A percentile compares a stretch with the other conserved stretches of the same genome.
Conservation (phyloP, 2,888 invertebrate species). For the Eumacrocentrus americanus region DNA sequence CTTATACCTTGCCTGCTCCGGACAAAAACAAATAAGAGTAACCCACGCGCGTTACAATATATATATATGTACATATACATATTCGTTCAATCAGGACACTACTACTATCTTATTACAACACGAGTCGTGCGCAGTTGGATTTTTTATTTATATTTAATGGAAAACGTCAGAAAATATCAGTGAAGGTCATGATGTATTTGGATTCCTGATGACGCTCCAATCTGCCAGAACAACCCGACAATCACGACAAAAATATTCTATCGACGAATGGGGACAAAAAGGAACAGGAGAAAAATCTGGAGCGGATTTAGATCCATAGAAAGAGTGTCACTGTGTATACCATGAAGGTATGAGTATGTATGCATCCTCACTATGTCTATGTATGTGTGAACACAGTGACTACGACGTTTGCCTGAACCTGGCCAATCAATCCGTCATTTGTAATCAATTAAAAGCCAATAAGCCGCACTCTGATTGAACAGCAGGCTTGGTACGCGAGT, state of each 20-base stretch:
- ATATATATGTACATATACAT: neutral
- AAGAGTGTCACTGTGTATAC: neutral
- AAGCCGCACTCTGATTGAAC: conserved; percentile 57
- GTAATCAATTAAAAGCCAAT: conserved; percentile 62
- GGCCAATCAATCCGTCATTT: conserved; percentile 59
- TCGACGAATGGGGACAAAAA: neutral
- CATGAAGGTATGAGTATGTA: neutral
- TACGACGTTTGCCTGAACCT: conserved; percentile 1
- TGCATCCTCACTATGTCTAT: neutral
- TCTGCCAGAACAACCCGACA: neutral
- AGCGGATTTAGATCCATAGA: neutral
- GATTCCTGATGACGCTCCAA: neutral
- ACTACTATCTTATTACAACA: too few relatives aligned
- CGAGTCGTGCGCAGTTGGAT: too few relatives aligned
- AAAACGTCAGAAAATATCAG: neutral
- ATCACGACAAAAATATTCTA: neutral
- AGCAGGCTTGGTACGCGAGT: conserved; percentile 39
- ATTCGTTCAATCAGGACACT: neutral
- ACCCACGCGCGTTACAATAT: neutral
- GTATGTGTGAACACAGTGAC: conserved; percentile 4
- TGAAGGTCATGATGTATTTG: neutral
- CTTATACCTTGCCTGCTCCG: too few relatives aligned
- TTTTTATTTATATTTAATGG: too few relatives aligned
- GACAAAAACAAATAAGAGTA: conserved; percentile 2
- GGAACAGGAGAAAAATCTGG: neutral